Evolutionary conservation across 2,113 vertebrate species (phyloP), one percentile per base, ranked within the genome.

Genomic region (Cairina moschata): DNA sequence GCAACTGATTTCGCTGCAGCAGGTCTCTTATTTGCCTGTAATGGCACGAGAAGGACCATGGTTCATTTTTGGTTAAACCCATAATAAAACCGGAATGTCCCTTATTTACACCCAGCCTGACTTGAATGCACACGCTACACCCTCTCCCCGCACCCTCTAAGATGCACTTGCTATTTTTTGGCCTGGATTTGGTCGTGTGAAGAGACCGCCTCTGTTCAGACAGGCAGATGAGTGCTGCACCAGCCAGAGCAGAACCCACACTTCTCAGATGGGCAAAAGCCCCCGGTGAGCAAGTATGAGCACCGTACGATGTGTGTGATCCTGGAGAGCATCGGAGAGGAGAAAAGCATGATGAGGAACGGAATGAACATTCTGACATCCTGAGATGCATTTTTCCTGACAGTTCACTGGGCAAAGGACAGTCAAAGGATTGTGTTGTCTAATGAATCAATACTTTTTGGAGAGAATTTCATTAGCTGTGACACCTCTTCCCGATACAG

Each of bases 391-490:
- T 75, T 88, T 44, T 96, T 94, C 93, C 79, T 90, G 94, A 88
- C 96, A 79, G 94, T 83, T 88, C 76, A 56, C 69, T 36, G 68
- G 80, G 82, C 48, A 66, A 89, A 96, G 95, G 95, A 94, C 74
- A 96, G 95, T 86, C 95, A 96, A 95, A 95, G 90, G 91, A 92
- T 78, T 92, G 94, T 94, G 95, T 95, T 93, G 92, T 93, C 89
- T 97, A 86, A 94, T 44, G 29, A 91, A 97, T 97, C 97, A 93
- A 97, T 98, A 97, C 78, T 96, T 96, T 96, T 97, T 91, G 77
- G 96, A 97, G 97, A 97, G 97, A 94, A 97, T 98, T 97, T 97
- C 96, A 97, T 97, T 90, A 23, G 96, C 97, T 96, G 94, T 94
- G 97, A 97, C 94, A 97, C 93, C 91, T 94, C 92, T 94, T 93